Percentiles rank a stretch among this genome's conserved stretches.
These are phyloP conservation scores for Buteo buteo DNA, from an alignment of 2,113 vertebrate species.

Conservation along the genomic window DNA sequence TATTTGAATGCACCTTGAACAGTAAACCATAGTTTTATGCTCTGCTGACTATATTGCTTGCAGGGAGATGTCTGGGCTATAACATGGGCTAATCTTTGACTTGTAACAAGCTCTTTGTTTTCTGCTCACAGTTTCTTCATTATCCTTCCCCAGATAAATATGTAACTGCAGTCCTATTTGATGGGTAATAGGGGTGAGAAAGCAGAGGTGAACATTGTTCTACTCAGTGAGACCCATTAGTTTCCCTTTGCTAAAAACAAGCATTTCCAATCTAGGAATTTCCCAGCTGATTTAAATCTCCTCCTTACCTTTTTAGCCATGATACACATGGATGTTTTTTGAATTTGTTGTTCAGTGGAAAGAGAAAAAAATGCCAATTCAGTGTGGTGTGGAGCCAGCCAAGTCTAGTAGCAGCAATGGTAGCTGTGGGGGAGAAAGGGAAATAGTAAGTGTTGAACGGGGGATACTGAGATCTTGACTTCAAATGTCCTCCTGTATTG, in stretches of 20 bases:
- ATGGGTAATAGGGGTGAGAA: neutral
- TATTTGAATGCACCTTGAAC: neutral
- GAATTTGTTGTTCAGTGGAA: neutral
- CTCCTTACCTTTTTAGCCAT: neutral
- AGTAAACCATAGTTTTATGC: constrained; percentile 4
- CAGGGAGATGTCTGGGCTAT: neutral
- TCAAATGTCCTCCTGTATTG: neutral
- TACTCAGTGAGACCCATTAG: neutral
- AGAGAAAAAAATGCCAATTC: neutral
- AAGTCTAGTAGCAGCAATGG: neutral
- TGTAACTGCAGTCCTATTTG: neutral
- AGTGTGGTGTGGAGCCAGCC: neutral
- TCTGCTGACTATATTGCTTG: neutral
- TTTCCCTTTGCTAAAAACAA: neutral
- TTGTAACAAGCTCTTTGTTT: constrained; percentile 27
- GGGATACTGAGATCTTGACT: neutral
- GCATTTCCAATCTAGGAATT: neutral
- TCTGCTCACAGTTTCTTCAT: neutral
- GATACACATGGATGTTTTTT: neutral
- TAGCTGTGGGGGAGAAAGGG: neutral
- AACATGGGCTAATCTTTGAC: neutral
- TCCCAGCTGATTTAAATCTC: neutral
- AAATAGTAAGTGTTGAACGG: neutral
- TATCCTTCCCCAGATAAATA: neutral
- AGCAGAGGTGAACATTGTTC: neutral